Evolutionary conservation across 1,140 invertebrate genomes (phyloP), one percentile per base, ranked within the genome.

Genomic region (Pissodes strobi): DNA sequence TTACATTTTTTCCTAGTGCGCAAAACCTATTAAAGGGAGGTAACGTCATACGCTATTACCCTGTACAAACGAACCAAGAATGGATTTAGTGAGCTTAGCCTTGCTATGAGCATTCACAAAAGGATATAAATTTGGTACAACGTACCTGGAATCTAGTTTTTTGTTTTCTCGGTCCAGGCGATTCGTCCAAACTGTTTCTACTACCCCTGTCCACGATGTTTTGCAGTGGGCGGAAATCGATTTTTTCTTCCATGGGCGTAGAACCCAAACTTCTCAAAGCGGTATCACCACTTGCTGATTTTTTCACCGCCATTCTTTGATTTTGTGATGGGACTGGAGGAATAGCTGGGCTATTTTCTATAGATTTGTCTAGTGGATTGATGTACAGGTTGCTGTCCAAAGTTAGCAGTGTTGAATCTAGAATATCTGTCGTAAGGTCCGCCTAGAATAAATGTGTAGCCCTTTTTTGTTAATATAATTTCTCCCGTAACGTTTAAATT

Each of bases 321-420:
- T 67, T 52, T 72, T 70, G 25, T 5, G 25, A 27, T 27, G 25
- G 25, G n/a, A 63, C 37, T 9, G 68, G 48, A 1, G 61, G 66
- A n/a, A 67, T 43, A 12, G 67, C 25, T 12, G 73, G 76, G 67
- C 71, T 76, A 51, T 74, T 78, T 61, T 80, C 80, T 66, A 79
- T 80, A 75, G 80, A 82, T 76, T 85, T 85, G 70, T 92, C 91
- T 78, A 96, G 78, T 8, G 94, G 93, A 81, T 96, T 96, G 72
- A 96, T 88, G 80, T 96, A 97, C 66, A 96, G 84, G 82, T 95
- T 95, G 76, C 90, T 90, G 66, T 86, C 87, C 34, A 80, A 75
- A 2, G 75, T 76, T 62, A 79, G 78, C 19, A 75, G 45, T 58
- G 77, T 69, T 59, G 77, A 77, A 67, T 82, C 82, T 55, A 81